Percentiles rank a stretch among this genome's conserved stretches.
These are phyloP conservation scores for Agonum fuliginosum DNA, from an alignment of 2,888 invertebrate genomes.

Conservation along the genomic window DNA sequence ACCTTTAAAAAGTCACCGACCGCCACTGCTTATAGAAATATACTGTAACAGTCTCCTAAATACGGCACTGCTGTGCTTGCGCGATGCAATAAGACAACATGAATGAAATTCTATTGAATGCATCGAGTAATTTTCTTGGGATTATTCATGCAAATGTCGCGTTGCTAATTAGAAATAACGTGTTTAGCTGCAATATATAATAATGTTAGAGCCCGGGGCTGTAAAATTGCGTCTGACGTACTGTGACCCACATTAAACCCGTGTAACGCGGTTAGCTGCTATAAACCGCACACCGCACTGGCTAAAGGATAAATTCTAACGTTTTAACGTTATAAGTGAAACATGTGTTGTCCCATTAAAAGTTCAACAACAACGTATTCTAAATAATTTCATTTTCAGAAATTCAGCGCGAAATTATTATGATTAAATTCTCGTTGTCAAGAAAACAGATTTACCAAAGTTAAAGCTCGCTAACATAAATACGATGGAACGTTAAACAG, in stretches of 20 bases:
- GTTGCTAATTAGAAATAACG: constrained; percentile 50
- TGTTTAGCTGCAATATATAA: constrained; percentile 55
- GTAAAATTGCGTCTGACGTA: constrained; percentile 56
- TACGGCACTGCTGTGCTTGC: not conserved
- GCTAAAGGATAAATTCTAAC: constrained; percentile 55
- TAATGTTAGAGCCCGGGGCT: constrained; percentile 31
- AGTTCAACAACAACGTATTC: constrained; percentile 45
- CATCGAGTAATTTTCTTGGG: not conserved
- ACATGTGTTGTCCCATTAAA: constrained; percentile 55
- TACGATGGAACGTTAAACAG: not conserved
- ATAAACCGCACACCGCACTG: constrained; percentile 57
- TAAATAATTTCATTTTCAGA: constrained; percentile 44
- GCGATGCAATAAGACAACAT: not conserved
- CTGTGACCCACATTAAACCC: constrained; percentile 56
- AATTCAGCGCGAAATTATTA: constrained; percentile 27
- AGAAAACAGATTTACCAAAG: constrained; percentile 29
- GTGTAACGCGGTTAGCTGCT: constrained; percentile 55
- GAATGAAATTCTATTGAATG: not conserved
- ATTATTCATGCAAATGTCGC: constrained; percentile 19
- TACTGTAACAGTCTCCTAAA: not conserved
- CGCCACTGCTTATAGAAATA: too few relatives aligned
- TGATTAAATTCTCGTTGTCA: constrained; percentile 42
- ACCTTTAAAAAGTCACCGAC: too few relatives aligned
- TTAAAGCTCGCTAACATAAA: not conserved
- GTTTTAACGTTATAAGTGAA: constrained; percentile 55